phyloP scores from a whole-genome alignment of 1,140 invertebrate genomes.

The Yoshiicerus persimilis region DNA sequence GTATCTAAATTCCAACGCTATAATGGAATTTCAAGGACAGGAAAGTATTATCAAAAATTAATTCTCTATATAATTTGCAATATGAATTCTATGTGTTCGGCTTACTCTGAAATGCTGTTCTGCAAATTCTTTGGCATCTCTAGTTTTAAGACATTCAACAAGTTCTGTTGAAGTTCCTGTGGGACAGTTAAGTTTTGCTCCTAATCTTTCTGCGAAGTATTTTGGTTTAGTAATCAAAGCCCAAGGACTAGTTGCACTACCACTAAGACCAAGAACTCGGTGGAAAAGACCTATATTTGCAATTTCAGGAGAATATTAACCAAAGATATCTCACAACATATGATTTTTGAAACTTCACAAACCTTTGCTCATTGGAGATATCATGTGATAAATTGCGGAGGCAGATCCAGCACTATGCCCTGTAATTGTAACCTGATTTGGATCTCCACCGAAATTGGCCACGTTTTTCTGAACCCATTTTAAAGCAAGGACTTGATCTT shows the following conservation, averaged over 20 bases:
- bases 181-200: slow-evolving; percentile 61
- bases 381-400: background rate
- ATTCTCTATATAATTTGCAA: no score
- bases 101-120: background rate
- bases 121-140: background rate
- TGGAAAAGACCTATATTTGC: slow-evolving; percentile 73
- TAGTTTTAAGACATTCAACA: background rate
- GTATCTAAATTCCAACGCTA: background rate
- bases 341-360: no score
- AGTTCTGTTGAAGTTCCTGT: background rate
- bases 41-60: background rate
- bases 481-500: slow-evolving; percentile 24
- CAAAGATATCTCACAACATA: no score
- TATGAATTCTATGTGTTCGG: no score
- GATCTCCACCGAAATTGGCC: slow-evolving; percentile 8
- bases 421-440: slow-evolving; percentile 1
- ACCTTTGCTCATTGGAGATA: slow-evolving; percentile 13
- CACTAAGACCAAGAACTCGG: slow-evolving; percentile 73
- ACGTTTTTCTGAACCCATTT: slow-evolving; percentile 31
- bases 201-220: slow-evolving; percentile 64
- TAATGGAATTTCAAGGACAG: no score
- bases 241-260: slow-evolving; percentile 76
- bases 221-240: slow-evolving; percentile 65
- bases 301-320: no score
- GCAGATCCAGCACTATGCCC: slow-evolving; percentile 25